Percentiles rank a stretch among this genome's conserved stretches.
Evolutionary conservation across 2,113 vertebrate genomes (phyloP).

Genomic region (Hyaena hyaena): DNA sequence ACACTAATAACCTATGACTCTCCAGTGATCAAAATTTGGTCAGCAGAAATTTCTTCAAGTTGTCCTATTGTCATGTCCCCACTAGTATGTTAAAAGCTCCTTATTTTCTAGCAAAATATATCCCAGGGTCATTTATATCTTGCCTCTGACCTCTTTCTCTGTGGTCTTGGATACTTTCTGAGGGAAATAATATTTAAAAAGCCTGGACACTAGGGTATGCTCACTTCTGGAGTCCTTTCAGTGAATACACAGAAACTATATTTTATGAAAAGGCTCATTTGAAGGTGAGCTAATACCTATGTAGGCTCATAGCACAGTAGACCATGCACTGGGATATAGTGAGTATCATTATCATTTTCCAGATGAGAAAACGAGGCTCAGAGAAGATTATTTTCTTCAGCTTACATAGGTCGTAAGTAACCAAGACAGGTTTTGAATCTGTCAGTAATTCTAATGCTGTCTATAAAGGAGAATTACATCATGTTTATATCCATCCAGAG

Average conservation of each 20-base stretch:
- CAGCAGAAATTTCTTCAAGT: not conserved
- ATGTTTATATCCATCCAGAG: not conserved
- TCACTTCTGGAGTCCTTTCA: not conserved
- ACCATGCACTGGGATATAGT: not conserved
- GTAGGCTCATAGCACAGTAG: not conserved
- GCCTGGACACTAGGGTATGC: not conserved
- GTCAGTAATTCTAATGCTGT: too few relatives aligned
- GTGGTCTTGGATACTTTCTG: not conserved
- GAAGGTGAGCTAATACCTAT: not conserved
- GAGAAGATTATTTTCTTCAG: not conserved
- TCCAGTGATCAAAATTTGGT: not conserved
- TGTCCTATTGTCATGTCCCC: not conserved
- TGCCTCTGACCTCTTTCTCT: not conserved
- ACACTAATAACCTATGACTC: not conserved
- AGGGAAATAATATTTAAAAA: conserved; percentile 20
- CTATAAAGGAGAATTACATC: not conserved
- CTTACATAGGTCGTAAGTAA: not conserved
- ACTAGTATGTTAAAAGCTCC: not conserved
- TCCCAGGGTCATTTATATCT: not conserved
- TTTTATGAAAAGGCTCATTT: conserved; percentile 23
- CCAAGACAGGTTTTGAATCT: not conserved
- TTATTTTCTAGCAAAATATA: not conserved
- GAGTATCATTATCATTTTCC: not conserved
- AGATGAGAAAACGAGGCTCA: not conserved
- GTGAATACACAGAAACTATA: not conserved